Conservation (phyloP, 1,140 invertebrate genomes). For the Ceratina calcarata region DNA sequence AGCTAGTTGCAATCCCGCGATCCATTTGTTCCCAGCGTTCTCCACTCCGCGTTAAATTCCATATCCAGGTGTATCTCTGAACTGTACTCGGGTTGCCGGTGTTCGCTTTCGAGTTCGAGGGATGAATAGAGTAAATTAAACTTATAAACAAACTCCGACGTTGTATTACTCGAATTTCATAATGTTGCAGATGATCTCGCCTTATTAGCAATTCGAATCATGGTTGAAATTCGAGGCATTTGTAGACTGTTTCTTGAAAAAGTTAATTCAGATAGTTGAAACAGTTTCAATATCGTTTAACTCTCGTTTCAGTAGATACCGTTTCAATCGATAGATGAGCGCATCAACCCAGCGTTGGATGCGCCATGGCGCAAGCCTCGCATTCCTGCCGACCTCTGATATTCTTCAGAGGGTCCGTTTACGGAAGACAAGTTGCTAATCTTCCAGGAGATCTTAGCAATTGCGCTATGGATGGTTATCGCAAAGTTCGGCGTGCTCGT, state of each 20-base stretch:
- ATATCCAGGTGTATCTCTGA: neutral
- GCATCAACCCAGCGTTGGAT: no score
- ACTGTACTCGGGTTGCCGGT: neutral
- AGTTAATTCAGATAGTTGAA: no score
- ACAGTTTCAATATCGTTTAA: no score
- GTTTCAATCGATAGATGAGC: no score
- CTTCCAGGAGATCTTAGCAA: neutral
- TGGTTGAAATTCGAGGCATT: no score
- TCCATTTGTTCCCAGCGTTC: constrained; percentile 19
- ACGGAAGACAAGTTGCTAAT: neutral
- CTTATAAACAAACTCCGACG: neutral
- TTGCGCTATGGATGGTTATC: constrained; percentile 1
- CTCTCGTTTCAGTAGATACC: no score
- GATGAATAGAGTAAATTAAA: neutral
- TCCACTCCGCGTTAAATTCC: neutral
- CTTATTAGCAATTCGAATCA: no score
- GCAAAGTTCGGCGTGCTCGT: neutral
- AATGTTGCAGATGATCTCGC: no score
- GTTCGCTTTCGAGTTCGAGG: neutral
- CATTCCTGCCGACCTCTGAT: neutral
- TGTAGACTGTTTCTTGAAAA: no score
- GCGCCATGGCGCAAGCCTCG: no score
- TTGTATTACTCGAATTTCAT: no score
- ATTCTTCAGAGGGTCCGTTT: neutral
- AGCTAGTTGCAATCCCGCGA: constrained; percentile 23